Conservation (phyloP, 2,888 invertebrate species). For the Tipula helvola region DNA sequence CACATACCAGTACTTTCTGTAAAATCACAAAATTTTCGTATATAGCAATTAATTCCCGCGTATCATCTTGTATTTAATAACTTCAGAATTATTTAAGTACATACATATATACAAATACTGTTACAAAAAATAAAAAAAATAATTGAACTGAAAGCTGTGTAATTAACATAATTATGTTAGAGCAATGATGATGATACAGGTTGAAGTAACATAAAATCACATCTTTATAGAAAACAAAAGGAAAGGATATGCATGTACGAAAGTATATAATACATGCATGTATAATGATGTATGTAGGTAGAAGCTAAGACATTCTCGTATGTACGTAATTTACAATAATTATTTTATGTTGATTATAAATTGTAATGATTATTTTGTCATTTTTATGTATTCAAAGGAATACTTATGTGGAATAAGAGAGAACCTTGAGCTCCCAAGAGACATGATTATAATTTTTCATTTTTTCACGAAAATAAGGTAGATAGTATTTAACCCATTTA, state of each 20-base stretch:
- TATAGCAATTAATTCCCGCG: background rate
- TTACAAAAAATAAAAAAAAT: background rate
- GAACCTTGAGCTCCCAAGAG: background rate
- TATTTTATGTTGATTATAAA: background rate
- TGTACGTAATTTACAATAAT: background rate
- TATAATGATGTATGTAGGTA: too few relatives aligned
- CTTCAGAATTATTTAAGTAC: background rate
- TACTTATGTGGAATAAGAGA: background rate
- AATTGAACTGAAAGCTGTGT: background rate
- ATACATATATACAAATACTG: background rate
- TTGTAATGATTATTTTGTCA: background rate
- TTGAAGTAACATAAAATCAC: background rate
- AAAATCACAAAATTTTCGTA: background rate
- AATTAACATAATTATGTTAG: background rate
- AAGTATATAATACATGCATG: too few relatives aligned
- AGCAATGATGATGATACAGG: background rate
- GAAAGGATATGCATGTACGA: background rate
- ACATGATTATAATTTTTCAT: background rate
- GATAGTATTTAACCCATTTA: background rate
- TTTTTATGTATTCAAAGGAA: background rate
- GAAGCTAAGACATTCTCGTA: background rate
- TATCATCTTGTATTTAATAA: background rate
- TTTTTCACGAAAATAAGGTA: background rate
- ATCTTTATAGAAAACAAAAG: background rate
- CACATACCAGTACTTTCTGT: background rate